Base-by-base conservation (phyloP, 2,113 vertebrate species). In the Vidua chalybeata region DNA sequence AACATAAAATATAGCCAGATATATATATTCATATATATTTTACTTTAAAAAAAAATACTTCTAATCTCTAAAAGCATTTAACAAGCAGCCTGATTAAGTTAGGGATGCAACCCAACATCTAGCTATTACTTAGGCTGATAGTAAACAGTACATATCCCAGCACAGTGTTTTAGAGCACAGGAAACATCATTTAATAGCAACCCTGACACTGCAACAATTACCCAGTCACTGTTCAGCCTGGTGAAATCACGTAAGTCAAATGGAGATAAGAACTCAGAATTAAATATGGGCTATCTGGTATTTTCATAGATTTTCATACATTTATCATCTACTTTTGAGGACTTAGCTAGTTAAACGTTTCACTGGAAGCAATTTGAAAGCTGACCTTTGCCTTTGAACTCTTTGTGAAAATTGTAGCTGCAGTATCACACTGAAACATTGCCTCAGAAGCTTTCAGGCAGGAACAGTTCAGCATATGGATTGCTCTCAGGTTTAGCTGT, bases 391-490 rank as follows among this genome's bases (percentile, higher is more conserved):
- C 24, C 46, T 93, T 78, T 63, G 12, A 74, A 58, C 15, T 52
- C 14, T 33, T 39, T 59, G 26, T 41, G 55, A 90, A 48, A 72
- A 15, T 2, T 56, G 4, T 41, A 59, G 20, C 31, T 73, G 31
- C 5, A n/a, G 10, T 55, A 64, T 69, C 14, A 11, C 26, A 39
- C 48, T 74, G 20, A 49, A 51, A 37, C 0, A 0, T 41, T 88
- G 41, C 10, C 24, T 74, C 20, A 21, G 85, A 71, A 69, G 15
- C 33, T 69, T 86, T 85, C 51, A 37, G 67, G 22, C 26, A 58
- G 14, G 19, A 49, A 5, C 31, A 61, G 41, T 64, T 76, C 54
- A 83, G 71, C 7, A 30, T 5, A 26, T 8, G 23, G 27, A 16
- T 37, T 54, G 28, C 8, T 77, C 27, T 82, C 37, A 61, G 39